These are phyloP conservation scores for Leptarthrus brevirostris DNA, from an alignment of 2,888 invertebrate genomes.

Conservation along the genomic window DNA sequence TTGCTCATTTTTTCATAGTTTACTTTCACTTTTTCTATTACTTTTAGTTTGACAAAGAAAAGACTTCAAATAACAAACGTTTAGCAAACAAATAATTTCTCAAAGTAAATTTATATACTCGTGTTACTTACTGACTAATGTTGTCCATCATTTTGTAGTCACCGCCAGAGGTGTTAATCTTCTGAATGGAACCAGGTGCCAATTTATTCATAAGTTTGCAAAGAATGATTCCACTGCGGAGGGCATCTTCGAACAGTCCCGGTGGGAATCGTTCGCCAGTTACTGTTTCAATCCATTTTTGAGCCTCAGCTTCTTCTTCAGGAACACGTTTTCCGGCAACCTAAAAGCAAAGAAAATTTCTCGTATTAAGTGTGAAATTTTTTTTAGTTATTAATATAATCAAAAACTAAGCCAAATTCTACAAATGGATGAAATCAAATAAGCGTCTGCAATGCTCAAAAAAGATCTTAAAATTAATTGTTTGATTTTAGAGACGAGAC, in stretches of 20 bases:
- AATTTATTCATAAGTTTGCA: constrained; percentile 92
- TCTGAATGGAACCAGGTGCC: constrained; percentile 84
- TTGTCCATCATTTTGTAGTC: constrained; percentile 98
- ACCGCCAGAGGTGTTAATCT: constrained; percentile 85
- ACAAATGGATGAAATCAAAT: constrained; percentile 14
- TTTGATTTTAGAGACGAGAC: neutral
- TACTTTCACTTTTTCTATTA: too few relatives aligned
- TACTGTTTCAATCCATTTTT: constrained; percentile 87
- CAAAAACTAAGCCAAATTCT: constrained; percentile 12
- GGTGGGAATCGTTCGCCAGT: constrained; percentile 79
- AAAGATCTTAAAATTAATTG: constrained; percentile 6
- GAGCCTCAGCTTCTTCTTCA: constrained; percentile 82
- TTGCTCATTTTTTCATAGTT: too few relatives aligned
- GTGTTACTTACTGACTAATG: constrained; percentile 85
- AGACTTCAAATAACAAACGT: too few relatives aligned
- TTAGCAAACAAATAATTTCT: too few relatives aligned
- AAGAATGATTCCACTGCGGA: constrained; percentile 85
- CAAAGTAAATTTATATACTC: too few relatives aligned
- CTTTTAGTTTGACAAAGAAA: too few relatives aligned
- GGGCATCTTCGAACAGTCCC: constrained; percentile 79
- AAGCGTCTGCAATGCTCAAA: constrained; percentile 1
- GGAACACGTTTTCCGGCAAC: constrained; percentile 85
- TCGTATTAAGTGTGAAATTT: neutral
- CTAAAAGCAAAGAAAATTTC: constrained; percentile 66
- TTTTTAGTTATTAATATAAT: neutral